phyloP scores from a whole-genome alignment of 1,140 invertebrate genomes.

The Thrips palmi region DNA sequence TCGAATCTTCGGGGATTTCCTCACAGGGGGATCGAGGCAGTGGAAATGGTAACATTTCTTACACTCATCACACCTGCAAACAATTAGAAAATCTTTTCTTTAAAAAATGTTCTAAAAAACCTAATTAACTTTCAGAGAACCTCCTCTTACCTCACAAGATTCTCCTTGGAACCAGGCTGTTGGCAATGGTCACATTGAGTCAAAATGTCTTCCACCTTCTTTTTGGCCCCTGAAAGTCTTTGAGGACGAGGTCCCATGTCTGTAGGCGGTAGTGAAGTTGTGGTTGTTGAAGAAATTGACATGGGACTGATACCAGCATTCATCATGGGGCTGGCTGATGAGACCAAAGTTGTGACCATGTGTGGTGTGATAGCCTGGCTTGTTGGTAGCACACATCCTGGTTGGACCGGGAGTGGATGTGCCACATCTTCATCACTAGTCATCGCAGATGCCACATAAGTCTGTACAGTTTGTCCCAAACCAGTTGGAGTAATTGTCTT shows the following conservation, averaged over 20 bases:
- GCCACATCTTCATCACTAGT: no score
- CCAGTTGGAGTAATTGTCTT: neutral
- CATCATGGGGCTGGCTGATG: no score
- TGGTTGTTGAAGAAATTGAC: neutral
- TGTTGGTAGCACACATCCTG: no score
- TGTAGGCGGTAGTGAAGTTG: slow-evolving; percentile 8
- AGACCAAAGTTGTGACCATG: no score
- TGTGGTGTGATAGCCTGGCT: no score
- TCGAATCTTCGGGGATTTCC: slow-evolving; percentile 80
- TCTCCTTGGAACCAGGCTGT: slow-evolving; percentile 34
- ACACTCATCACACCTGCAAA: slow-evolving; percentile 77
- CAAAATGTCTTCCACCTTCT: slow-evolving; percentile 25
- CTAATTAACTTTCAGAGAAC: neutral
- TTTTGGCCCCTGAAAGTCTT: slow-evolving; percentile 17
- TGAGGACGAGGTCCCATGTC: slow-evolving; percentile 11
- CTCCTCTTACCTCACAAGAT: slow-evolving; percentile 41
- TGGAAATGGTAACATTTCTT: slow-evolving; percentile 76
- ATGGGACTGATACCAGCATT: slow-evolving; percentile 4
- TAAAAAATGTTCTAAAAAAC: neutral
- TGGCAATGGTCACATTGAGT: slow-evolving; percentile 47
- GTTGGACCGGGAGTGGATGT: no score
- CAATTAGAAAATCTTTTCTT: slow-evolving; percentile 10
- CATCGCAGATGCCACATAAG: no score
- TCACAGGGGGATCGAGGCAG: slow-evolving; percentile 79
- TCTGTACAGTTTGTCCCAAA: no score